Evolutionary conservation across 1,140 invertebrate genomes (phyloP), one percentile per base, ranked within the genome.

Genomic region (Eriocheir sinensis): DNA sequence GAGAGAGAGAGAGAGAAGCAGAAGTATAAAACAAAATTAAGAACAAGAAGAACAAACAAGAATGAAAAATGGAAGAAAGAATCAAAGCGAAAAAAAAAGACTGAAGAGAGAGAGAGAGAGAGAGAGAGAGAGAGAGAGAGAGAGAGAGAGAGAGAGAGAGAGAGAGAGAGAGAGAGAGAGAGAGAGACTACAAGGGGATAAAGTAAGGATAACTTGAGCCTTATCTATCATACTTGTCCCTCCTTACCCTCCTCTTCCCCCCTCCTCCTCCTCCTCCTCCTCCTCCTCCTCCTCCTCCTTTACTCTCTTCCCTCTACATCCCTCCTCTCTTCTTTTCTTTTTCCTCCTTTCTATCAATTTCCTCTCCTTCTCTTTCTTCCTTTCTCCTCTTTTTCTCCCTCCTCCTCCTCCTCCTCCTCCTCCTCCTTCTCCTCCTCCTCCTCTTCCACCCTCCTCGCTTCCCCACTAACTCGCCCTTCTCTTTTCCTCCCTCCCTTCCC

Each of bases 61-160:
- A 72, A 72, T 12, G 53, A 27, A 72, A 72, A 72, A 72, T 12
- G n/a, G n/a, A n/a, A 15, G 15, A n/a, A n/a, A n/a, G n/a, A n/a
- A n/a, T n/a, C n/a, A n/a, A n/a, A n/a, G n/a, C n/a, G n/a, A n/a
- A n/a, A n/a, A n/a, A n/a, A n/a, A n/a, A n/a, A n/a, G n/a, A n/a
- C n/a, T n/a, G n/a, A n/a, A n/a, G n/a, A n/a, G n/a, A n/a, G n/a
- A n/a, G n/a, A n/a, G n/a, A n/a, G n/a, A n/a, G n/a, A n/a, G n/a
- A n/a, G n/a, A n/a, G n/a, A n/a, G n/a, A n/a, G n/a, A n/a, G n/a
- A n/a, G n/a, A n/a, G 44, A n/a, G n/a, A 88, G 85, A 88, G 85
- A 88, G 85, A 88, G 85, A 88, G 85, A 88, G 85, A 88, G 85
- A 88, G 85, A 88, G 85, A 88, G 85, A 88, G 85, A 88, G 85